These are phyloP conservation scores for Drosophila fuyamai DNA, from an alignment of 1,140 invertebrate genomes.

Conservation along the genomic window DNA sequence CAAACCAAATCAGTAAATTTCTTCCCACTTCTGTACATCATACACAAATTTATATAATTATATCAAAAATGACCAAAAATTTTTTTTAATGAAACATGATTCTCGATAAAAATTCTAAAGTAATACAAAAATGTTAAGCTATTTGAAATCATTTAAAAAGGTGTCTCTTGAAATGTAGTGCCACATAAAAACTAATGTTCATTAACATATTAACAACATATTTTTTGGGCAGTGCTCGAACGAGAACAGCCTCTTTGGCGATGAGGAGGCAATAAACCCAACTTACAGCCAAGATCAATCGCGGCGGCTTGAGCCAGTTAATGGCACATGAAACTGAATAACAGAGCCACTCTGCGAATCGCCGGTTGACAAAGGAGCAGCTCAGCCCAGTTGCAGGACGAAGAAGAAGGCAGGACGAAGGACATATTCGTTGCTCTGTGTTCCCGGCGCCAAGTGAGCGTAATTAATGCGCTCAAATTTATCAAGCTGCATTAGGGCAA, in stretches of 20 bases:
- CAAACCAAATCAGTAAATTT: too few relatives aligned
- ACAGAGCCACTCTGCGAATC: conserved; percentile 35
- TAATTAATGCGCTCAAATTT: conserved; percentile 77
- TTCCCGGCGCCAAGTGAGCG: conserved; percentile 48
- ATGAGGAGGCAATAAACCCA: conserved; percentile 44
- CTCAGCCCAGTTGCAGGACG: neutral
- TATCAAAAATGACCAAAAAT: too few relatives aligned
- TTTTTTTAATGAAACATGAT: too few relatives aligned
- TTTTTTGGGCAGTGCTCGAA: conserved; percentile 11
- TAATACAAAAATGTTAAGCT: too few relatives aligned
- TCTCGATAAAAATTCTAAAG: too few relatives aligned
- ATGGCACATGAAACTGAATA: conserved; percentile 78
- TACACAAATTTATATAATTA: too few relatives aligned
- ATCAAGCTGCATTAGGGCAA: conserved; percentile 78
- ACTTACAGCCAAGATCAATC: conserved; percentile 75
- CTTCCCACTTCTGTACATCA: too few relatives aligned
- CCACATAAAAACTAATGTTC: too few relatives aligned
- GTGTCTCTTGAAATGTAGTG: neutral
- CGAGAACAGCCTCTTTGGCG: conserved; percentile 3
- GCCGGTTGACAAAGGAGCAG: conserved; percentile 33
- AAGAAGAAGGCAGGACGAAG: neutral
- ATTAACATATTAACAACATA: neutral
- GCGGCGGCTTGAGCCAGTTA: conserved; percentile 73
- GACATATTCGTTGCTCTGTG: conserved; percentile 1
- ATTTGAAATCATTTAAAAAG: neutral